Evolutionary conservation across 2,888 invertebrate species (phyloP).

Genomic region (Panopea generosa): DNA sequence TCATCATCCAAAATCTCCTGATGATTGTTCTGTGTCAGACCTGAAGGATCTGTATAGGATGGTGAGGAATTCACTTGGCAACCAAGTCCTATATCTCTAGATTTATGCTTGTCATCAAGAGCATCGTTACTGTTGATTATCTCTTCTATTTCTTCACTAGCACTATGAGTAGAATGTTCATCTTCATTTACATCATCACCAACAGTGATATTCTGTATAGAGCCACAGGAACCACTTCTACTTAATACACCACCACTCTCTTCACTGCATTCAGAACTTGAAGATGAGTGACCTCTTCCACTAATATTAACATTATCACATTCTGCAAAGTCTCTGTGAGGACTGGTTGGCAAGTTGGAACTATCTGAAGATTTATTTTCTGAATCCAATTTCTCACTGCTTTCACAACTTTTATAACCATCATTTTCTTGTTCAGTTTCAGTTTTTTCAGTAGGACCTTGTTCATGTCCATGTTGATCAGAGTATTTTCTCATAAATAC

Average conservation of each 20-base stretch:
- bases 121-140: conserved; percentile 42
- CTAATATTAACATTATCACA: conserved; percentile 31
- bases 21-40: conserved; percentile 28
- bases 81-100: conserved; percentile 18
- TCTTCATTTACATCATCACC: conserved; percentile 6
- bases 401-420: conserved; percentile 18
- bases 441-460: not conserved
- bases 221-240: conserved; percentile 32
- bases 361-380: conserved; percentile 30
- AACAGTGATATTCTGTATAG: not conserved
- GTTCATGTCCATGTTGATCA: conserved; percentile 4
- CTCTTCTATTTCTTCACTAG: conserved; percentile 55
- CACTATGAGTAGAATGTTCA: conserved; percentile 48
- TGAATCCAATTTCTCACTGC: conserved; percentile 12
- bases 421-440: conserved; percentile 3
- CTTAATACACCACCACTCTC: conserved; percentile 27
- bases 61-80: conserved; percentile 21
- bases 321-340: not conserved
- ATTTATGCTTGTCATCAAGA: conserved; percentile 1
- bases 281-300: conserved; percentile 35
- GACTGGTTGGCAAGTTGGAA: not conserved
- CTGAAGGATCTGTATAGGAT: conserved; percentile 40
- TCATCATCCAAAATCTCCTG: conserved; percentile 45
- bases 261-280: conserved; percentile 15
- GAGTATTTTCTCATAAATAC: conserved; percentile 69